These are phyloP conservation scores for Drosophila murphyi DNA, from an alignment of 1,140 invertebrate species.

Conservation along the genomic window DNA sequence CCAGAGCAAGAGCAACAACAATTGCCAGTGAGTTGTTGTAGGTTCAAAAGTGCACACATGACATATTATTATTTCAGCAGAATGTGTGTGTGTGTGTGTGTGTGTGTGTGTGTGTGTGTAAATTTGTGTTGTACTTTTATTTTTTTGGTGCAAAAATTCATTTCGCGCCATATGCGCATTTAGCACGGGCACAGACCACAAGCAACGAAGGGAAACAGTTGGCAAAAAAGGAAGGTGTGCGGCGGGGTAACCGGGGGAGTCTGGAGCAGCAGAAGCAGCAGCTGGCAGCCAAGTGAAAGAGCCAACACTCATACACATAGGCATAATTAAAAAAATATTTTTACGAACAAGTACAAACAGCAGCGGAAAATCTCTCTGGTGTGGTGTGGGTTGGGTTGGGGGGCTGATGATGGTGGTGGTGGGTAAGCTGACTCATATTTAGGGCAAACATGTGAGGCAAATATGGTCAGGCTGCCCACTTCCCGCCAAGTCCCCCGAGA, in stretches of 20 bases:
- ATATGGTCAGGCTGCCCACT: neutral
- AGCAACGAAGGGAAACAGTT: conserved; percentile 12
- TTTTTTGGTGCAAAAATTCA: conserved; percentile 62
- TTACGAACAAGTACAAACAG: conserved; percentile 7
- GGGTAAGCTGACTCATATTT: conserved; percentile 48
- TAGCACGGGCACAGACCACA: conserved; percentile 70
- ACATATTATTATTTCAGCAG: conserved; percentile 73
- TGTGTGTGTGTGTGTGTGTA: conserved; percentile 8
- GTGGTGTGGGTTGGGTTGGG: neutral
- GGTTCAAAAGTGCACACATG: conserved; percentile 69
- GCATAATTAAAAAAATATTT: conserved; percentile 78
- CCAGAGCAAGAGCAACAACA: conserved; percentile 35
- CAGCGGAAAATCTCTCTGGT: conserved; percentile 11
- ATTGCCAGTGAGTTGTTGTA: conserved; percentile 28
- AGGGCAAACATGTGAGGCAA: conserved; percentile 63
- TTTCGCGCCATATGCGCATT: conserved; percentile 79
- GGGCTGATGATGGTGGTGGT: neutral
- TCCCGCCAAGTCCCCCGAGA: neutral
- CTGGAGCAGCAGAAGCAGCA: neutral
- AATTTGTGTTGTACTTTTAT: conserved; percentile 26
- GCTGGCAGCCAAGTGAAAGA: conserved; percentile 60
- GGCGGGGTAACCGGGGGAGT: too few species aligned
- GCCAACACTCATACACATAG: conserved; percentile 33
- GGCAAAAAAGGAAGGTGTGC: neutral
- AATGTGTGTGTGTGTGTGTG: conserved; percentile 1